Percentiles rank a stretch among this genome's conserved stretches.
Conservation (phyloP, 2,797 vertebrate genomes). For the Pristis pectinata region DNA sequence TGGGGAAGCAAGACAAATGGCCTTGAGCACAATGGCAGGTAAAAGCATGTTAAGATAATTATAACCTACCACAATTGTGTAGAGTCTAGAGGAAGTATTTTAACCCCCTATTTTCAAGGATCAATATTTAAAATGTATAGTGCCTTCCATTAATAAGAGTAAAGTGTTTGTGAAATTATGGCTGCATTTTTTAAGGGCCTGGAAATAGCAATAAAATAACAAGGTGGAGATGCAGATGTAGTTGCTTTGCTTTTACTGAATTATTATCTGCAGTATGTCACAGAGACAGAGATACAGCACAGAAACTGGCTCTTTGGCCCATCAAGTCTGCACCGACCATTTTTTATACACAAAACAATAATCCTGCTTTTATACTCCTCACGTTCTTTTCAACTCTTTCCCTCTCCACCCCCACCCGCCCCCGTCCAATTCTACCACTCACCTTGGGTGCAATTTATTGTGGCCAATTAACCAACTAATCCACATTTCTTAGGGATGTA, state of each 20-base stretch:
- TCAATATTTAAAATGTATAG: no score
- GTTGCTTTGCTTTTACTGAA: not conserved
- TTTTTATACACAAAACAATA: no score
- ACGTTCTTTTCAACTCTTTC: no score
- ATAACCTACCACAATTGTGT: not conserved
- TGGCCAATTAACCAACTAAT: no score
- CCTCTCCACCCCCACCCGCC: no score
- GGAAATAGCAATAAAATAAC: not conserved
- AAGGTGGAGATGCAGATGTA: not conserved
- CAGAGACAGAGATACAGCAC: no score
- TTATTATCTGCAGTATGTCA: not conserved
- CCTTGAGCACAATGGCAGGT: not conserved
- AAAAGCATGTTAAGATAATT: constrained; percentile 15
- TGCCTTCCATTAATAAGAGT: not conserved
- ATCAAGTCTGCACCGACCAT: no score
- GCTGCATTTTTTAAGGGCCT: not conserved
- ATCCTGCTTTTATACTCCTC: no score
- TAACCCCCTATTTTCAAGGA: not conserved
- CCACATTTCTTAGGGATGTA: no score
- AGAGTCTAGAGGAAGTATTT: not conserved
- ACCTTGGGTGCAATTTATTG: no score
- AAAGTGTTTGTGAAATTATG: not conserved
- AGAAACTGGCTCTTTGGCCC: no score
- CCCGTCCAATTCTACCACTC: no score
- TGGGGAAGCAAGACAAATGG: not conserved